phyloP scores from a whole-genome alignment of 1,140 invertebrate species.

The Formica exsecta region DNA sequence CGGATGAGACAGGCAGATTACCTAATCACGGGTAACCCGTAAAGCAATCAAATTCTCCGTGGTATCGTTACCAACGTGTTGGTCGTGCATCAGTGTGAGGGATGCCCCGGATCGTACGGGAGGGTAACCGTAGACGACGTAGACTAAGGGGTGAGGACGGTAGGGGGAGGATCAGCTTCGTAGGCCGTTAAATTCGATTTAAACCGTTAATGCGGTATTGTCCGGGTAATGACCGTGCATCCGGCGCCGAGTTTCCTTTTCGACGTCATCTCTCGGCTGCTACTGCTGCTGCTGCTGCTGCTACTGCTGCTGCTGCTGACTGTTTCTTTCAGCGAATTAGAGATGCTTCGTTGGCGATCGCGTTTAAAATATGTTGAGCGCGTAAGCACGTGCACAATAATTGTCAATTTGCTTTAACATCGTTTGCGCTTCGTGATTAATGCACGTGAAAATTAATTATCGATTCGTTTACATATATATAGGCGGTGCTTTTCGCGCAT shows the following conservation, averaged over 20 bases:
- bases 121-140: slow-evolving; percentile 33
- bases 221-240: slow-evolving; percentile 80
- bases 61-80: slow-evolving; percentile 72
- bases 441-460: slow-evolving; percentile 18
- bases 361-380: slow-evolving; percentile 39
- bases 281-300: slow-evolving; percentile 61
- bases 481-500: too few species aligned
- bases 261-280: slow-evolving; percentile 47
- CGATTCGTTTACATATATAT: background rate
- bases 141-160: slow-evolving; percentile 1
- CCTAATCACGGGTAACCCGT: slow-evolving; percentile 83
- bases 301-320: slow-evolving; percentile 64
- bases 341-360: slow-evolving; percentile 24
- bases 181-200: slow-evolving; percentile 83
- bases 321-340: slow-evolving; percentile 72
- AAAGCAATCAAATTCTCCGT: slow-evolving; percentile 83
- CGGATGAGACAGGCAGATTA: slow-evolving; percentile 80
- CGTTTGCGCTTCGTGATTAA: slow-evolving; percentile 5
- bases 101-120: slow-evolving; percentile 24
- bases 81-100: slow-evolving; percentile 64
- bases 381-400: background rate
- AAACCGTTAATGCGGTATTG: slow-evolving; percentile 84
- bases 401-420: background rate
- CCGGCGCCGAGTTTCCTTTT: slow-evolving; percentile 60
- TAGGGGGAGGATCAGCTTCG: slow-evolving; percentile 56